These are phyloP conservation scores for Ammodramus savannarum DNA, from an alignment of 2,113 vertebrate genomes.

Conservation along the genomic window DNA sequence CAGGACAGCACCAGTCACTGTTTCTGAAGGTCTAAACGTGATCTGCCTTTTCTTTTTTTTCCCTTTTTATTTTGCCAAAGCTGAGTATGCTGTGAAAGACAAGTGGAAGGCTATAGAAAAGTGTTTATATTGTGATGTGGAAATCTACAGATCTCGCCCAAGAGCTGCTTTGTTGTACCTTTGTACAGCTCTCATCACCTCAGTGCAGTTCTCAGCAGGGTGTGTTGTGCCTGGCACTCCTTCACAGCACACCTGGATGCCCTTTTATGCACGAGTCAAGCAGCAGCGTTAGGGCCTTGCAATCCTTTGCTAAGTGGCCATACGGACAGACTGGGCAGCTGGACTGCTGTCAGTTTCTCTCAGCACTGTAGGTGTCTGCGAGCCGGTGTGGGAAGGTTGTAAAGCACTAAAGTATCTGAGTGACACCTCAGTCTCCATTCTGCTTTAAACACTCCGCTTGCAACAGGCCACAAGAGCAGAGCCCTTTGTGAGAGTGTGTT, in stretches of 20 bases:
- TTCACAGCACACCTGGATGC: slow-evolving; percentile 17
- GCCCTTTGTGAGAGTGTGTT: background rate
- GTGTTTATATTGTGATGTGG: slow-evolving; percentile 13
- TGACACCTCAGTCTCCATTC: background rate
- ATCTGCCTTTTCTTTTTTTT: background rate
- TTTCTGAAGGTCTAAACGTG: background rate
- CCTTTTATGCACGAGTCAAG: background rate
- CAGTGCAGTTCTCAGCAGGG: background rate
- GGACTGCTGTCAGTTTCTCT: slow-evolving; percentile 22
- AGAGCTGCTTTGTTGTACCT: background rate
- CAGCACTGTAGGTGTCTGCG: background rate
- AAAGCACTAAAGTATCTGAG: background rate
- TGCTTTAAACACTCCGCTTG: background rate
- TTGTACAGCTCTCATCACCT: background rate
- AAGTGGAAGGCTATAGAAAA: background rate
- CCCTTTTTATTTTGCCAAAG: background rate
- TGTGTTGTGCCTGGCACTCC: slow-evolving; percentile 17
- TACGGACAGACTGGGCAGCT: slow-evolving; percentile 2
- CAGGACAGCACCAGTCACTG: background rate
- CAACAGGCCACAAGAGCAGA: accelerated
- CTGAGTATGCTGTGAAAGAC: background rate
- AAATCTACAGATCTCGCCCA: background rate
- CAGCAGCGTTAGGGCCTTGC: background rate
- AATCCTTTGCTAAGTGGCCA: background rate
- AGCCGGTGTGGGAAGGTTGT: background rate